phyloP scores from a whole-genome alignment of 2,797 vertebrate species.

The Sorex maritimensis region DNA sequence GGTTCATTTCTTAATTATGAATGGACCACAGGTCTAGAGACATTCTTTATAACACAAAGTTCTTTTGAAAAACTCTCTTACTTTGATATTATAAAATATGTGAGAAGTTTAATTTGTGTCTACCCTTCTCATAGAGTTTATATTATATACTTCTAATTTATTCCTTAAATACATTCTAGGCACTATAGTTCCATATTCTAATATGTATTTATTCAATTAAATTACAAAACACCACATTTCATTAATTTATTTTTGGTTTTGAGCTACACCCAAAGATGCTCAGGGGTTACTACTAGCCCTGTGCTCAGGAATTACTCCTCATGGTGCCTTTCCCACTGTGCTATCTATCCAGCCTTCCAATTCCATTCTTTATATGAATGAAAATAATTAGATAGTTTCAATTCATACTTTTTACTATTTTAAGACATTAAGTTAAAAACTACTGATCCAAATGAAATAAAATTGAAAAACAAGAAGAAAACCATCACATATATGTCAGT shows the following conservation, averaged over 20 bases:
- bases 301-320: no score
- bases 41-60: conserved; percentile 39
- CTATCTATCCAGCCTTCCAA: not conserved
- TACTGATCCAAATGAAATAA: no score
- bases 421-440: conserved; percentile 28
- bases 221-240: conserved; percentile 1
- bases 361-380: conserved; percentile 47
- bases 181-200: conserved; percentile 5
- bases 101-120: conserved; percentile 15
- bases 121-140: conserved; percentile 11
- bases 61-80: conserved; percentile 49
- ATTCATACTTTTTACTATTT: not conserved
- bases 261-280: no score
- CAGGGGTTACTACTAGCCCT: no score
- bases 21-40: not conserved
- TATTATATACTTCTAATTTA: not conserved
- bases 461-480: no score
- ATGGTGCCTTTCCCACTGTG: no score
- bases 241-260: no score
- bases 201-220: not conserved
- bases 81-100: not conserved
- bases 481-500: no score
- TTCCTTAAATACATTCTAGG: conserved; percentile 4
- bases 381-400: conserved; percentile 15
- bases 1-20: no score